These are phyloP conservation scores for Sterrhoptilus dennistouni DNA, from an alignment of 2,113 vertebrate genomes.

Conservation along the genomic window DNA sequence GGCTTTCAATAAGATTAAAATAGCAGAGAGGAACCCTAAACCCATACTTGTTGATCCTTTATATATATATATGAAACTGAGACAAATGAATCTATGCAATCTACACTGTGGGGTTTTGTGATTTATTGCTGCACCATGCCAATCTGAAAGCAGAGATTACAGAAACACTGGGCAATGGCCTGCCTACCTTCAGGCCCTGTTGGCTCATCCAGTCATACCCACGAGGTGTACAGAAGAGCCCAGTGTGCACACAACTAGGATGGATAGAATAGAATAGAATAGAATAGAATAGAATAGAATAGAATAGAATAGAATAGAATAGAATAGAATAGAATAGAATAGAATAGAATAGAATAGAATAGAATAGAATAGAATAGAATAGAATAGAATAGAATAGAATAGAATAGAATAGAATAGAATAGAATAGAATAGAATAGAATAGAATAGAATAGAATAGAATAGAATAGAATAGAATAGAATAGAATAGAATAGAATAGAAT, in stretches of 20 bases:
- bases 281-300: background rate
- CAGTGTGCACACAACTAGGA: background rate
- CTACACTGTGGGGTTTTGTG: background rate
- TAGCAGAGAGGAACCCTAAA: background rate
- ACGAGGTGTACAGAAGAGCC: background rate
- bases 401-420: too few relatives aligned
- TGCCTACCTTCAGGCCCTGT: background rate
- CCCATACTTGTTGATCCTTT: background rate
- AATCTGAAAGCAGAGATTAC: background rate
- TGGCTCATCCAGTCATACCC: rapidly evolving
- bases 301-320: too few relatives aligned
- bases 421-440: background rate
- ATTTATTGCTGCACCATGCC: background rate
- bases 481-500: too few relatives aligned
- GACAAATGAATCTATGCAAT: background rate
- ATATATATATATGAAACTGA: background rate
- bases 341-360: too few relatives aligned
- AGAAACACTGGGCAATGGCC: background rate
- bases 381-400: background rate
- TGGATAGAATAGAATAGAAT: too few relatives aligned
- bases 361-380: too few relatives aligned
- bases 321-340: background rate
- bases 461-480: background rate
- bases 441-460: too few relatives aligned
- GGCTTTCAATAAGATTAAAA: slow-evolving; percentile 7